These are phyloP conservation scores for Anhinga anhinga DNA, from an alignment of 2,113 vertebrate genomes.

Conservation along the genomic window DNA sequence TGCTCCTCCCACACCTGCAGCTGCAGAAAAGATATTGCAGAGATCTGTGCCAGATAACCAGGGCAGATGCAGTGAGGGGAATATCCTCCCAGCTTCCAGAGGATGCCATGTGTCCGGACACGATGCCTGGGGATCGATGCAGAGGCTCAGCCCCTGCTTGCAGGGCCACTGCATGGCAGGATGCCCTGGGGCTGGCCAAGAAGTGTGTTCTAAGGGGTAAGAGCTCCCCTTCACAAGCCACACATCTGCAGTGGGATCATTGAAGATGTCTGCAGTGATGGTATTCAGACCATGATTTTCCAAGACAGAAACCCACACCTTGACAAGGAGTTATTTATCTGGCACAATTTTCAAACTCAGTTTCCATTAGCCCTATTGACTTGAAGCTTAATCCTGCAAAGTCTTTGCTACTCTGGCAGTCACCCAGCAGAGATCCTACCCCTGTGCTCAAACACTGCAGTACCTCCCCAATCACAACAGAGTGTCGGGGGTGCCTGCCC, in stretches of 20 bases:
- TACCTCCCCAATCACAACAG: not conserved
- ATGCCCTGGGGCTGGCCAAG: not conserved
- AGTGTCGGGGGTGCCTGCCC: not conserved
- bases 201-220: not conserved
- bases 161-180: accelerated
- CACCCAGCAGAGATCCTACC: not conserved
- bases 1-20: not conserved
- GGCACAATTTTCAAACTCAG: not conserved
- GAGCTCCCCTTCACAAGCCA: not conserved
- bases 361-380: not conserved
- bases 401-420: accelerated
- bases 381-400: not conserved
- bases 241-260: not conserved
- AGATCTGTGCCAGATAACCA: not conserved
- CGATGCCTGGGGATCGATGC: accelerated
- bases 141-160: not conserved
- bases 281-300: not conserved
- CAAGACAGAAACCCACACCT: not conserved
- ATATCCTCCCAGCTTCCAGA: not conserved
- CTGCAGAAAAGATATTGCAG: not conserved
- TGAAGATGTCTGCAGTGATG: not conserved
- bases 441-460: not conserved
- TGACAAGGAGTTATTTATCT: not conserved
- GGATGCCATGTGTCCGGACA: accelerated
- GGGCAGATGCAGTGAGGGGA: not conserved